Evolutionary conservation across 2,888 invertebrate species (phyloP).

Genomic region (Acronicta leporina): DNA sequence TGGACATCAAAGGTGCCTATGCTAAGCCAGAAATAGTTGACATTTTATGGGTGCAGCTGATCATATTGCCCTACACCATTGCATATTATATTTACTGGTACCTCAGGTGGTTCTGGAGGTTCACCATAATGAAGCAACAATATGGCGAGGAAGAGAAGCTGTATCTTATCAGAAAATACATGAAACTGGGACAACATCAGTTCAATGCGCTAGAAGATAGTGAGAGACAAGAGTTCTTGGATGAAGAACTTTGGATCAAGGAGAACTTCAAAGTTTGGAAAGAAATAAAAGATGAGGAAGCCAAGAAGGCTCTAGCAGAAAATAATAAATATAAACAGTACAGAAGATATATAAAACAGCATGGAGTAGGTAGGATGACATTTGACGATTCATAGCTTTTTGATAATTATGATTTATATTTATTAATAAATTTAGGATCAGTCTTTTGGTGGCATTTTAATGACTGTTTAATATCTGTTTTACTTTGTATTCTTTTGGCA

Average conservation of each 20-base stretch:
- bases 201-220: conserved; percentile 93
- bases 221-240: conserved; percentile 92
- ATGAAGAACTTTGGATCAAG: conserved; percentile 94
- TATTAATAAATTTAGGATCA: conserved; percentile 48
- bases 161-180: conserved; percentile 94
- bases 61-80: conserved; percentile 94
- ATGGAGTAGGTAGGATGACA: conserved; percentile 96
- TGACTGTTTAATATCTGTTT: conserved; percentile 34
- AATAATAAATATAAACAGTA: conserved; percentile 96
- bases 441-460: conserved; percentile 32
- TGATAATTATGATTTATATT: conserved; percentile 38
- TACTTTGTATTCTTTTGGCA: conserved; percentile 30
- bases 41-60: conserved; percentile 95
- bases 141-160: conserved; percentile 95
- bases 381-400: conserved; percentile 92
- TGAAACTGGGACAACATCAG: conserved; percentile 92
- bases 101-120: conserved; percentile 94
- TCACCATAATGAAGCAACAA: conserved; percentile 92
- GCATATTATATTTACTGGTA: conserved; percentile 93
- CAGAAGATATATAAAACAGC: conserved; percentile 96
- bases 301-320: conserved; percentile 95
- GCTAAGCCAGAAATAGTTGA: conserved; percentile 94
- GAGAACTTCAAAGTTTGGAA: conserved; percentile 95
- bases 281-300: conserved; percentile 94
- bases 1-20: conserved; percentile 98